Evolutionary conservation across 2,888 invertebrate species (phyloP).

Genomic region (Tetanocera ferruginea): DNA sequence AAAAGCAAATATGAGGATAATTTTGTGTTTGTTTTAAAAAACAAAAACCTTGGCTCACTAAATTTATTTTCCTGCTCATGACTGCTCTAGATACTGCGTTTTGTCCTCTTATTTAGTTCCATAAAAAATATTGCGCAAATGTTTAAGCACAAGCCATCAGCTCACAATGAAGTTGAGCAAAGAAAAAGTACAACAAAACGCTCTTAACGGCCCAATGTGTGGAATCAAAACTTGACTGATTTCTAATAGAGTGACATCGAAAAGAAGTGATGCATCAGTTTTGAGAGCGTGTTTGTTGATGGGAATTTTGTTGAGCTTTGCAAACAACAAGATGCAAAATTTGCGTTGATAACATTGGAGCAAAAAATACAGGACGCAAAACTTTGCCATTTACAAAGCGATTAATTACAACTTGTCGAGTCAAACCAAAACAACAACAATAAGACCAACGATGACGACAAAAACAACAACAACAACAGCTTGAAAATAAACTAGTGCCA

Average conservation of each 20-base stretch:
- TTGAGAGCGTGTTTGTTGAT: background rate
- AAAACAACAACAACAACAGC: background rate
- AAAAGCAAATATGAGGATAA: no score
- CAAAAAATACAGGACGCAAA: background rate
- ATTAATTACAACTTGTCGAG: slow-evolving; percentile 27
- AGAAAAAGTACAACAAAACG: background rate
- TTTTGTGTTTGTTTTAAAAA: no score
- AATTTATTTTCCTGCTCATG: no score
- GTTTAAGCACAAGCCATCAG: no score
- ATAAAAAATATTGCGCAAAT: no score
- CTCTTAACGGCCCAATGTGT: background rate
- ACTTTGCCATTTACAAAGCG: slow-evolving; percentile 6
- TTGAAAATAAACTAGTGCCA: no score
- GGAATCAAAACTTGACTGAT: slow-evolving; percentile 3
- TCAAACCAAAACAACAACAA: background rate
- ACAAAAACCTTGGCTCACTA: no score
- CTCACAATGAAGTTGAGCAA: no score
- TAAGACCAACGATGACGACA: background rate
- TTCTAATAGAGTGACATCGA: background rate
- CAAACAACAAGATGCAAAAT: background rate
- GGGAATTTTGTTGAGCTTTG: no score
- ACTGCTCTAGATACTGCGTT: no score
- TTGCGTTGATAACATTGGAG: background rate
- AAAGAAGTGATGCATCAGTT: slow-evolving; percentile 10
- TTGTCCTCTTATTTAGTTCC: no score